These are phyloP conservation scores for Pissodes strobi DNA, from an alignment of 1,140 invertebrate genomes.

Conservation along the genomic window DNA sequence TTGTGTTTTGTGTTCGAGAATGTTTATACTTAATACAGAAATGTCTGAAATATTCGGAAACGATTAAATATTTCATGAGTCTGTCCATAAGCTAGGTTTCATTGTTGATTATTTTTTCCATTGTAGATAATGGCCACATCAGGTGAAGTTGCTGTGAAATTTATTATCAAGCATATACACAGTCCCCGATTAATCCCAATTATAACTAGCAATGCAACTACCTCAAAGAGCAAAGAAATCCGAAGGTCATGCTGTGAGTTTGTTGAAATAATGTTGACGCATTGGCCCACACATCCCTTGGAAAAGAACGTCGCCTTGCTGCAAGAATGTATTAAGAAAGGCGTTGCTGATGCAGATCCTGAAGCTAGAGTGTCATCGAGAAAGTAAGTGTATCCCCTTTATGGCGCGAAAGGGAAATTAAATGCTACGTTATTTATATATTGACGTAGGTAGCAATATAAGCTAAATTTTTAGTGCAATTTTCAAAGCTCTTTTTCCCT, in stretches of 20 bases:
- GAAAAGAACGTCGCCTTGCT: slow-evolving; percentile 80
- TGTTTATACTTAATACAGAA: background rate
- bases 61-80: no score
- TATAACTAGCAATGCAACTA: slow-evolving; percentile 75
- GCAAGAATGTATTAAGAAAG: slow-evolving; percentile 85
- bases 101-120: slow-evolving; percentile 2
- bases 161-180: slow-evolving; percentile 89
- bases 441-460: no score
- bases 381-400: slow-evolving; percentile 60
- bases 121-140: slow-evolving; percentile 87
- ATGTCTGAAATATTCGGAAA: no score
- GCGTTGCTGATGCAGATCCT: slow-evolving; percentile 89
- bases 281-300: slow-evolving; percentile 80
- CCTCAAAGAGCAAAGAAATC: slow-evolving; percentile 92
- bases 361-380: slow-evolving; percentile 79
- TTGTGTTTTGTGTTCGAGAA: no score
- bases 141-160: slow-evolving; percentile 82
- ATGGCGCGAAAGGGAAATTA: no score
- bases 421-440: no score
- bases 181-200: slow-evolving; percentile 83
- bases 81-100: no score
- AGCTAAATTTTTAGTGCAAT: no score
- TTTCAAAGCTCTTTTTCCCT: no score
- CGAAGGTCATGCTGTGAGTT: slow-evolving; percentile 82
- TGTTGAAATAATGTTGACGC: slow-evolving; percentile 79